Evolutionary conservation across 2,888 invertebrate genomes (phyloP).

Genomic region (Plagodis dolabraria): DNA sequence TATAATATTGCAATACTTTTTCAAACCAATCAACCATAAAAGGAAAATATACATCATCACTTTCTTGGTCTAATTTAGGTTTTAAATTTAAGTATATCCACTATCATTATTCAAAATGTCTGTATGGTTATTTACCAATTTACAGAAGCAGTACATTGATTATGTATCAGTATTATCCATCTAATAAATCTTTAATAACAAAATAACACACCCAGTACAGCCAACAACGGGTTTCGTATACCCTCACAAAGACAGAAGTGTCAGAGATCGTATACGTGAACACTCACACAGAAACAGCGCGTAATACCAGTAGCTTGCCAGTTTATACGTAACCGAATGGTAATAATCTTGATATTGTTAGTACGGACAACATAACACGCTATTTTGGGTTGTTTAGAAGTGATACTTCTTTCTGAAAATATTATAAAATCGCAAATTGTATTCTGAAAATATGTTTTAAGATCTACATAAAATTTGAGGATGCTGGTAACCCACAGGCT

Average conservation of each 20-base stretch:
- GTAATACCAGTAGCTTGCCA: conserved; percentile 80
- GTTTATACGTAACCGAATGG: conserved; percentile 81
- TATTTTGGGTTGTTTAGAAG: conserved; percentile 9
- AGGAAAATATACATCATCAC: too few species aligned
- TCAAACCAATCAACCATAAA: too few species aligned
- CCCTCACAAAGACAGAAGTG: conserved; percentile 25
- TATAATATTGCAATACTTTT: too few species aligned
- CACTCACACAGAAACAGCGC: conserved; percentile 63
- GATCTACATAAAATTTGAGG: too few species aligned
- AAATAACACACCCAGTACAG: conserved; percentile 35
- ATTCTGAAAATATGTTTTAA: too few species aligned
- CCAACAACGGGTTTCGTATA: conserved; percentile 35
- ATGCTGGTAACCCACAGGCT: too few species aligned
- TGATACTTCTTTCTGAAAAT: too few species aligned
- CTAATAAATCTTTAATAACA: conserved; percentile 38
- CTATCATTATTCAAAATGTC: conserved; percentile 13
- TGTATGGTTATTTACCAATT: conserved; percentile 7
- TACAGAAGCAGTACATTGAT: conserved; percentile 23
- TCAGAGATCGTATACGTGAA: conserved; percentile 25
- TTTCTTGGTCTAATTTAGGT: not conserved
- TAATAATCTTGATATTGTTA: conserved; percentile 77
- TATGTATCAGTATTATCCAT: conserved; percentile 24
- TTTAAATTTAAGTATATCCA: not conserved
- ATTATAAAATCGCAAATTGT: too few species aligned
- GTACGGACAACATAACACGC: conserved; percentile 61